Conservation (phyloP, 2,797 vertebrate genomes). For the Enteromius radiatus region DNA sequence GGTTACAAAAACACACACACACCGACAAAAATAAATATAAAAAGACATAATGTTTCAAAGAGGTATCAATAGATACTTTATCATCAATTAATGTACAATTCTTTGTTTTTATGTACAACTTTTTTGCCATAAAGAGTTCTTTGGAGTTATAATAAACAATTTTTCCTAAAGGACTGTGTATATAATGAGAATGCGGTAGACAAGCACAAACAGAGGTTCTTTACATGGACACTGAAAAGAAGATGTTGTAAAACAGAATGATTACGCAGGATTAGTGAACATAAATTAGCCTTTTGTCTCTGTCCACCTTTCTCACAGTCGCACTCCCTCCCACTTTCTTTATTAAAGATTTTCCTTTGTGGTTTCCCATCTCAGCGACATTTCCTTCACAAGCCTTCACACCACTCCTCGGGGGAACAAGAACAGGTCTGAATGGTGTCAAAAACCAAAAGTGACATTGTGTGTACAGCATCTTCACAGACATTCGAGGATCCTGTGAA, state of each 20-base stretch:
- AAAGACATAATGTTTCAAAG: too few species aligned
- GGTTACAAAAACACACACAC: not conserved
- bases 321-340: slow-evolving; percentile 48
- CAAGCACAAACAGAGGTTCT: slow-evolving; percentile 6
- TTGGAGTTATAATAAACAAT: not conserved
- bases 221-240: slow-evolving; percentile 11
- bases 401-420: slow-evolving; percentile 58
- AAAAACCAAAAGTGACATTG: slow-evolving; percentile 62
- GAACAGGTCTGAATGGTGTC: slow-evolving; percentile 63
- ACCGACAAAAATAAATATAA: too few species aligned
- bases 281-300: slow-evolving; percentile 51
- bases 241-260: slow-evolving; percentile 27
- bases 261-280: slow-evolving; percentile 27
- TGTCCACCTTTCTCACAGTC: slow-evolving; percentile 51
- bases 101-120: not conserved
- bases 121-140: not conserved
- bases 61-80: not conserved
- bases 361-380: slow-evolving; percentile 44
- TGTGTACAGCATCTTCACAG: slow-evolving; percentile 55
- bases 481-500: slow-evolving; percentile 74
- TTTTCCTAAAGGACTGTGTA: not conserved
- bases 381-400: slow-evolving; percentile 50
- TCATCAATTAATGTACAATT: not conserved
- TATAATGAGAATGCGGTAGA: not conserved
- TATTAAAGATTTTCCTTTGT: slow-evolving; percentile 55